Evolutionary conservation across 35 echinoderm and acorn worm species (phyloP).

Genomic region (Heliocidaris erythrogramma): DNA sequence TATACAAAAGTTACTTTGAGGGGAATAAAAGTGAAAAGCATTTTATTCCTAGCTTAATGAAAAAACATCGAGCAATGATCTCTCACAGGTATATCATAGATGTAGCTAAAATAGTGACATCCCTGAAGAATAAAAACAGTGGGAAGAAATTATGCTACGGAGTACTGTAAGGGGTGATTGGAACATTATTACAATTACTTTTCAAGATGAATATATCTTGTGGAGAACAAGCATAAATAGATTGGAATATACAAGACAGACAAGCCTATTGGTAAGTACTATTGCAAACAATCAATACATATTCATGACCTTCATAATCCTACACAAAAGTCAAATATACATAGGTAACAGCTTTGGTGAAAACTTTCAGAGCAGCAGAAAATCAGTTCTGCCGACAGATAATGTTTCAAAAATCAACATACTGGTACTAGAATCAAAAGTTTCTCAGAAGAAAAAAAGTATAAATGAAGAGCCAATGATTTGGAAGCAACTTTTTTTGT

Average conservation of each 20-base stretch:
- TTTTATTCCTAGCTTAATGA: background rate
- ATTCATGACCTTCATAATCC: background rate
- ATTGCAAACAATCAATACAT: slow-evolving; percentile 23
- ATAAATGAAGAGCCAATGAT: background rate
- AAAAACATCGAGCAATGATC: background rate
- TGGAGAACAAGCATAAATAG: background rate
- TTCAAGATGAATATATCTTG: background rate
- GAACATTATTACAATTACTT: background rate
- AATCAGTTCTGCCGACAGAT: background rate
- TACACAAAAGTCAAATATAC: background rate
- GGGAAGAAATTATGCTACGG: background rate
- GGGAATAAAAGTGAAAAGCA: background rate
- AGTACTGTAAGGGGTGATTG: background rate
- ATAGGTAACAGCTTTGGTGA: slow-evolving; percentile 19
- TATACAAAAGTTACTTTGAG: background rate
- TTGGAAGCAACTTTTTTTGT: background rate
- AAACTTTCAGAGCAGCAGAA: background rate
- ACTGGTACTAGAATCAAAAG: background rate
- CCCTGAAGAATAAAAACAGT: background rate
- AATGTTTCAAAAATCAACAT: background rate
- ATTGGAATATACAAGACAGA: background rate
- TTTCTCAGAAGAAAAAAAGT: background rate
- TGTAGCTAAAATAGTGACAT: background rate
- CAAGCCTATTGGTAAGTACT: slow-evolving; percentile 24
- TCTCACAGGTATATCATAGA: background rate